These are phyloP conservation scores for Neocrepidodera transversa DNA, from an alignment of 2,888 invertebrate species.

Conservation along the genomic window DNA sequence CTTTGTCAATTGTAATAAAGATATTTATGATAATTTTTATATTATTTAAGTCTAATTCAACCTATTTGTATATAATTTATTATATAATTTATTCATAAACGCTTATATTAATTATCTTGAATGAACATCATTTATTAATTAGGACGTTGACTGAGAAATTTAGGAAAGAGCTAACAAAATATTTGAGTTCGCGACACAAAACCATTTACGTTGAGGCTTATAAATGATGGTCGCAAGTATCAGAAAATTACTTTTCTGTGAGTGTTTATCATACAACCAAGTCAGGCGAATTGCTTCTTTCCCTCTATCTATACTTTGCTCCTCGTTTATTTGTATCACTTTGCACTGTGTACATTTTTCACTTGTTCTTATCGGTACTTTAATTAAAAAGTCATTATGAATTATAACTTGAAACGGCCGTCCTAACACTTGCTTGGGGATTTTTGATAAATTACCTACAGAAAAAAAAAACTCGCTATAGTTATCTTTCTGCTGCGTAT, in stretches of 20 bases:
- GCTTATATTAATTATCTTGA: slow-evolving; percentile 9
- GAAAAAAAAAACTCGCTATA: slow-evolving; percentile 4
- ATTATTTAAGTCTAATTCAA: slow-evolving; percentile 41
- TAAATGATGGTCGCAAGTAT: slow-evolving; percentile 38
- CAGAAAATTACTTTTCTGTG: slow-evolving; percentile 41
- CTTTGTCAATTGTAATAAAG: slow-evolving; percentile 46
- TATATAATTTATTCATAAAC: slow-evolving; percentile 1
- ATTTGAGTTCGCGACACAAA: slow-evolving; percentile 23
- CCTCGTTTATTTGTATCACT: slow-evolving; percentile 41
- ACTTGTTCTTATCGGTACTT: slow-evolving; percentile 49
- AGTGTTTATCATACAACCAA: slow-evolving; percentile 36
- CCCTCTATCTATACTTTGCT: slow-evolving; percentile 31
- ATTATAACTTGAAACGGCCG: slow-evolving; percentile 47
- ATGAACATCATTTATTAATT: slow-evolving; percentile 8
- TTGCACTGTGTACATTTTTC: slow-evolving; percentile 51
- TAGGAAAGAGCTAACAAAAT: slow-evolving; percentile 21
- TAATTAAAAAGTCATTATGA: slow-evolving; percentile 53
- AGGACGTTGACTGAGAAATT: slow-evolving; percentile 13
- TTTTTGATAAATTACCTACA: slow-evolving; percentile 32
- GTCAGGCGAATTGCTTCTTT: slow-evolving; percentile 19
- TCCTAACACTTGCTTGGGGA: slow-evolving; percentile 31
- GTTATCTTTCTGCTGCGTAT: slow-evolving; percentile 16
- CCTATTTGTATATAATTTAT: slow-evolving; percentile 1
- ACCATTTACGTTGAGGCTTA: slow-evolving; percentile 29
- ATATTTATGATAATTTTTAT: slow-evolving; percentile 49